Evolutionary conservation across 2,888 invertebrate species (phyloP).

Genomic region (Tricholauxania praeusta): DNA sequence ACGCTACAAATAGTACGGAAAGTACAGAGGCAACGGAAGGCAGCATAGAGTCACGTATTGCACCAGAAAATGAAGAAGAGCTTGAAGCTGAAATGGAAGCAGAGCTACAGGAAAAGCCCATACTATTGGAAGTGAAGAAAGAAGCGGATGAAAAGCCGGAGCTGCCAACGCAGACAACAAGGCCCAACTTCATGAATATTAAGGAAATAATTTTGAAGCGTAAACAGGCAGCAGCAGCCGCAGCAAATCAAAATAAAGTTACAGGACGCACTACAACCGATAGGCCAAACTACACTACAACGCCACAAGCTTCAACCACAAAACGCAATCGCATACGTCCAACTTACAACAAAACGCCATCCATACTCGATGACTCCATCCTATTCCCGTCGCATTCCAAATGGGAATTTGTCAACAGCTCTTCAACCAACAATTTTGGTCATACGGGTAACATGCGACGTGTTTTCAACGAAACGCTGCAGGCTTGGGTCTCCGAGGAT

Average conservation of each 20-base stretch:
- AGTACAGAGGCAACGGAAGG: constrained; percentile 32
- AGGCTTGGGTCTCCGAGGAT: constrained; percentile 74
- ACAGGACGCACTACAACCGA: constrained; percentile 38
- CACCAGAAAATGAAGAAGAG: constrained; percentile 40
- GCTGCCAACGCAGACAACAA: constrained; percentile 35
- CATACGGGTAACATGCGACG: constrained; percentile 69
- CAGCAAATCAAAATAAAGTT: constrained; percentile 8
- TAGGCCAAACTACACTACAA: background rate
- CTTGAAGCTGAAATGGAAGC: background rate
- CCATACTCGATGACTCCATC: constrained; percentile 62
- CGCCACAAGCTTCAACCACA: constrained; percentile 38
- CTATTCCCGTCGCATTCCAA: constrained; percentile 68
- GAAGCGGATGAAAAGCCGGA: constrained; percentile 18
- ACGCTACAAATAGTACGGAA: constrained; percentile 28
- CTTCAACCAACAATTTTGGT: constrained; percentile 55
- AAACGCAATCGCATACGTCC: constrained; percentile 56
- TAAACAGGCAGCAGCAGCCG: constrained; percentile 48
- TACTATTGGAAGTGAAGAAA: constrained; percentile 18
- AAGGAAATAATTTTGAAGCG: constrained; percentile 65
- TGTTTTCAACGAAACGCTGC: constrained; percentile 74
- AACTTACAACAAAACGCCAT: constrained; percentile 52
- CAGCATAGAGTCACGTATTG: constrained; percentile 52
- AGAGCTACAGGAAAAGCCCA: constrained; percentile 6
- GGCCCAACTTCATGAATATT: constrained; percentile 65
- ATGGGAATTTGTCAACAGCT: constrained; percentile 73